Base-by-base conservation (phyloP, 2,888 invertebrate genomes). In the Eristalis arbustorum region DNA sequence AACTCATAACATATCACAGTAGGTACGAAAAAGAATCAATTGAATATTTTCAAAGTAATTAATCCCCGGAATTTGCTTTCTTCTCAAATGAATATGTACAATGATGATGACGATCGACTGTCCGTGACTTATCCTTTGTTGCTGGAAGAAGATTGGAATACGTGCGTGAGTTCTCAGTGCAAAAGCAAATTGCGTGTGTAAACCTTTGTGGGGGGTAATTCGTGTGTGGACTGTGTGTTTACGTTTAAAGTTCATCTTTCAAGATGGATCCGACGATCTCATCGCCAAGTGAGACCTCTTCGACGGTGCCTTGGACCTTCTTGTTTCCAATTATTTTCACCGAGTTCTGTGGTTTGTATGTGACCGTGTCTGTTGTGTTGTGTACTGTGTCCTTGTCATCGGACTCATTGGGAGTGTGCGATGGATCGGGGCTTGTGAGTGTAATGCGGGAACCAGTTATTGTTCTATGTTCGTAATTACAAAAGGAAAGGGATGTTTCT, bases 341-440 rank as follows among this genome's bases (percentile, higher is more conserved):
- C 63, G 75, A 74, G 66, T 83, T 80, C 89, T 90, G 90, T 88
- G 92, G 92, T 89, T 91, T 90, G 75, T 92, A 93, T 81, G 91
- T 91, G 76, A 93, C 93, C 84, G 91, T 90, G 88, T 92, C 90
- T 74, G 92, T 91, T 81, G 91, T 89, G 89, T 91, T 93, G 89
- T 90, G 90, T 87, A 91, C 91, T 84, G 91, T 90, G 64, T 91
- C 83, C 61, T 85, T 84, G 84, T 90, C 89, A 66, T 91, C 90
- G 84, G 87, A 84, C 63, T 64, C 59, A 81, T 88, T 81, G 18
- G 88, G 89, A 66, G 89, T 90, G 69, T 91, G 92, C 49, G 93
- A 93, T 64, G 94, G 94, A 92, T 94, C 94, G 56, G 94, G 94
- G 90, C 94, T 94, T 72, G 93, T 93, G 75, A 94, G 91, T 89